These are phyloP conservation scores for Taphrorychus bicolor DNA, from an alignment of 2,888 invertebrate genomes.

Conservation along the genomic window DNA sequence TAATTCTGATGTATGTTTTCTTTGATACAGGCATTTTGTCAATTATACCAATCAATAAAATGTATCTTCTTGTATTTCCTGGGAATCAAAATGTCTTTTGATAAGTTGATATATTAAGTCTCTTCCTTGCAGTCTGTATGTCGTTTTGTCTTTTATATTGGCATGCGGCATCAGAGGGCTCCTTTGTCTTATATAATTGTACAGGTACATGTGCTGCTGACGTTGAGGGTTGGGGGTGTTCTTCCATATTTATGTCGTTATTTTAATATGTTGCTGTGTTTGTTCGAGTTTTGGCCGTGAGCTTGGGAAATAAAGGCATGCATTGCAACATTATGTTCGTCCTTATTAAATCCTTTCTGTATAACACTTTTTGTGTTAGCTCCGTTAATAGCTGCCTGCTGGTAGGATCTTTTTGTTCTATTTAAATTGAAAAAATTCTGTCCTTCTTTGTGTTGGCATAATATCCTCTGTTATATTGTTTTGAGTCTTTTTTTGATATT, in stretches of 20 bases:
- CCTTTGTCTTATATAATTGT: too few relatives aligned
- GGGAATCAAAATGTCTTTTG: background rate
- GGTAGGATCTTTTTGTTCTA: background rate
- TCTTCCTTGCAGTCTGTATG: background rate
- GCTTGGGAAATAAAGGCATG: background rate
- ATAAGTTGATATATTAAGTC: background rate
- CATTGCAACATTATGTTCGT: too few relatives aligned
- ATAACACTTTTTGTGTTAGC: background rate
- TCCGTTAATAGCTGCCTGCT: background rate
- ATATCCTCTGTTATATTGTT: background rate
- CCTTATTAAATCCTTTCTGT: background rate
- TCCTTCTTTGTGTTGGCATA: too few relatives aligned
- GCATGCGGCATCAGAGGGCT: too few relatives aligned
- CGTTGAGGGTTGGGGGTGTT: too few relatives aligned
- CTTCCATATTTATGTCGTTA: too few relatives aligned
- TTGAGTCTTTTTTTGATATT: background rate
- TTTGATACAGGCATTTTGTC: too few relatives aligned
- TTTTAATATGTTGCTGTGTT: too few relatives aligned
- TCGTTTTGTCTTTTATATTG: too few relatives aligned
- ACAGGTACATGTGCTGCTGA: too few relatives aligned
- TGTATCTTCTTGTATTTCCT: background rate
- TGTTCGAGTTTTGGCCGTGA: too few relatives aligned
- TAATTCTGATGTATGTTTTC: conserved; percentile 11
- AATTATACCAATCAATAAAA: too few relatives aligned
- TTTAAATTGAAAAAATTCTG: background rate